Percentiles rank a stretch among this genome's conserved stretches.
These are phyloP conservation scores for Cromileptes altivelis DNA, from an alignment of 2,113 vertebrate genomes.

Conservation along the genomic window DNA sequence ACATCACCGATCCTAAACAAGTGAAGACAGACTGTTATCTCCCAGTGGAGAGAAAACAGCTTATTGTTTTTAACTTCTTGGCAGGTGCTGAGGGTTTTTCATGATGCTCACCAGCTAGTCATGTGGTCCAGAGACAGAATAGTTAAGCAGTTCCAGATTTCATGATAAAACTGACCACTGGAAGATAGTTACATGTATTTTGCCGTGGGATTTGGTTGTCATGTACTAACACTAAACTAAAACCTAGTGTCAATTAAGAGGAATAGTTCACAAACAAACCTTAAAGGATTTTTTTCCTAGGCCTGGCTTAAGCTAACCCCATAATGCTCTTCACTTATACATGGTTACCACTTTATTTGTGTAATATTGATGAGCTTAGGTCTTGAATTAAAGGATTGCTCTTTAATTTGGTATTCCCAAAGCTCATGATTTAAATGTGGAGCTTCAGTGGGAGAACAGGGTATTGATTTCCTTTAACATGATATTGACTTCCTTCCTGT, in stretches of 20 bases:
- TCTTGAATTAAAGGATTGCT: conserved; percentile 59
- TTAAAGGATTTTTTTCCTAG: background rate
- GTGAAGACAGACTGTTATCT: conserved; percentile 20
- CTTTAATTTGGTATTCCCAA: conserved; percentile 56
- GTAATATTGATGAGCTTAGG: conserved; percentile 54
- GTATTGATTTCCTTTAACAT: conserved; percentile 84
- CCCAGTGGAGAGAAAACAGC: conserved; percentile 37
- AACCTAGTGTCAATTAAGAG: background rate
- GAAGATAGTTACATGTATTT: background rate
- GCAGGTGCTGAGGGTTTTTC: background rate
- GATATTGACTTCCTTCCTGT: conserved; percentile 77
- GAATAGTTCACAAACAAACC: conserved; percentile 11
- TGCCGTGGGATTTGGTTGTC: background rate
- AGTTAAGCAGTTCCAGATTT: background rate
- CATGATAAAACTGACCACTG: background rate
- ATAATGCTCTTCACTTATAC: background rate
- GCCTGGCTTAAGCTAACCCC: background rate
- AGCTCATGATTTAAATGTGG: conserved; percentile 62
- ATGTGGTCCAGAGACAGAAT: background rate
- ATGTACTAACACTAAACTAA: background rate
- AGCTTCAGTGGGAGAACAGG: conserved; percentile 64
- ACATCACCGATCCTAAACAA: conserved; percentile 31
- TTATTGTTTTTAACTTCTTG: conserved; percentile 17
- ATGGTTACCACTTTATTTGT: conserved; percentile 36
- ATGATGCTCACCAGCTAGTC: conserved; percentile 1